phyloP scores from a whole-genome alignment of 2,797 vertebrate genomes.

The Sebastolobus alascanus region DNA sequence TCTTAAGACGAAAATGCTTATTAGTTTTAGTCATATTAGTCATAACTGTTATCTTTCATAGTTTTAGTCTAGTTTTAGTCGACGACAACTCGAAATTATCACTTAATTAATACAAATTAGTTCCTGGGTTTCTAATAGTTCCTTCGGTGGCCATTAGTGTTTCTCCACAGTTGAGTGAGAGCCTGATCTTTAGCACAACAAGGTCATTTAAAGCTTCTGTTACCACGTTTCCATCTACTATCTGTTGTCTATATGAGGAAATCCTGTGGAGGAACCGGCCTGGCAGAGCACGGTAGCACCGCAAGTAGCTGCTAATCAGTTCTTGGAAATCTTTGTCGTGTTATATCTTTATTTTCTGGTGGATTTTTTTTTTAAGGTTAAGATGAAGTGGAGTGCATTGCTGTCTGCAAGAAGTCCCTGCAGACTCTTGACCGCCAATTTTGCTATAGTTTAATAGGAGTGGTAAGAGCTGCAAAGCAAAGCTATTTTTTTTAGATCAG shows the following conservation, averaged over 20 bases:
- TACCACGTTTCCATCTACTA: slow-evolving; percentile 33
- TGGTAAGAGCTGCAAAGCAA: slow-evolving; percentile 61
- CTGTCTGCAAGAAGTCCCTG: slow-evolving; percentile 57
- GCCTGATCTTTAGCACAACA: slow-evolving; percentile 5
- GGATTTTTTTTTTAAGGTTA: slow-evolving; percentile 57
- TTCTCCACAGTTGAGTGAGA: slow-evolving; percentile 6
- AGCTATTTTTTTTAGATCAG: slow-evolving; percentile 62
- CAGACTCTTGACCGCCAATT: slow-evolving; percentile 60
- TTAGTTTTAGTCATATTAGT: too few species aligned
- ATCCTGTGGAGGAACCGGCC: neutral
- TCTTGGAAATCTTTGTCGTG: slow-evolving; percentile 34
- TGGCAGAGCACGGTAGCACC: neutral
- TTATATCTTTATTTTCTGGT: slow-evolving; percentile 27
- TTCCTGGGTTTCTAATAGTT: slow-evolving; percentile 4
- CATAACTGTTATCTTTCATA: too few species aligned
- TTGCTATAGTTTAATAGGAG: slow-evolving; percentile 63
- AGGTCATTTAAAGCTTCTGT: slow-evolving; percentile 9
- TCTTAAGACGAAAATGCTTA: too few species aligned
- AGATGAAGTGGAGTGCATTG: slow-evolving; percentile 57
- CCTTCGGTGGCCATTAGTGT: neutral
- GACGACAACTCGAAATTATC: too few species aligned
- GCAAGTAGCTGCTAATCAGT: neutral
- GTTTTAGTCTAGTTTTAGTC: too few species aligned
- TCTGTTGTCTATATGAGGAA: slow-evolving; percentile 26
- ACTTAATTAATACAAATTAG: too few species aligned